Conservation (phyloP, 2,113 vertebrate genomes). For the Gallinago jamesoni region DNA sequence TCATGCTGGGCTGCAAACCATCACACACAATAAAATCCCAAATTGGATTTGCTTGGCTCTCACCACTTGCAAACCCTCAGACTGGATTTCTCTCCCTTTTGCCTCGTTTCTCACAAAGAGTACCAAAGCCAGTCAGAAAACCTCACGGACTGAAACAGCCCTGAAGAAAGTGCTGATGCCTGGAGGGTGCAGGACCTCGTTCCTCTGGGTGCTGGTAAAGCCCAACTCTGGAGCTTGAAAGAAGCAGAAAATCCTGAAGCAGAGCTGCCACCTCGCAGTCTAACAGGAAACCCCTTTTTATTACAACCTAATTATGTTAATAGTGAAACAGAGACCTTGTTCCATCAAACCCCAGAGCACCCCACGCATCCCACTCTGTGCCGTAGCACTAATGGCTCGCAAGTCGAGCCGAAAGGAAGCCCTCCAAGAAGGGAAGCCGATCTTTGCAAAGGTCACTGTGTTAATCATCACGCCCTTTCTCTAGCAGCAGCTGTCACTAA, state of each 20-base stretch:
- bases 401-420: not conserved
- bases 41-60: not conserved
- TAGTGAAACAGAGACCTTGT: not conserved
- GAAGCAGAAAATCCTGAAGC: not conserved
- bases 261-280: not conserved
- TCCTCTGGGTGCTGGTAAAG: not conserved
- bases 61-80: not conserved
- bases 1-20: not conserved
- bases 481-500: slow-evolving; percentile 33
- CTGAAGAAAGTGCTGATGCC: not conserved
- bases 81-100: not conserved
- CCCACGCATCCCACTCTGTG: not conserved
- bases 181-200: accelerated
- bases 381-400: not conserved
- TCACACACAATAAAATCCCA: not conserved
- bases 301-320: not conserved
- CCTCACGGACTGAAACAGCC: not conserved
- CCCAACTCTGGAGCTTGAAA: not conserved
- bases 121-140: not conserved
- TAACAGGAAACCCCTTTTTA: not conserved
- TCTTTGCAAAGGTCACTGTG: slow-evolving; percentile 48
- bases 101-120: not conserved
- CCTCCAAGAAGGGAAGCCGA: slow-evolving; percentile 5
- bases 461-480: slow-evolving; percentile 40
- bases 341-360: not conserved